These are phyloP conservation scores for Chiridota heheva DNA, from an alignment of 35 echinoderm and acorn worm genomes.

Conservation along the genomic window DNA sequence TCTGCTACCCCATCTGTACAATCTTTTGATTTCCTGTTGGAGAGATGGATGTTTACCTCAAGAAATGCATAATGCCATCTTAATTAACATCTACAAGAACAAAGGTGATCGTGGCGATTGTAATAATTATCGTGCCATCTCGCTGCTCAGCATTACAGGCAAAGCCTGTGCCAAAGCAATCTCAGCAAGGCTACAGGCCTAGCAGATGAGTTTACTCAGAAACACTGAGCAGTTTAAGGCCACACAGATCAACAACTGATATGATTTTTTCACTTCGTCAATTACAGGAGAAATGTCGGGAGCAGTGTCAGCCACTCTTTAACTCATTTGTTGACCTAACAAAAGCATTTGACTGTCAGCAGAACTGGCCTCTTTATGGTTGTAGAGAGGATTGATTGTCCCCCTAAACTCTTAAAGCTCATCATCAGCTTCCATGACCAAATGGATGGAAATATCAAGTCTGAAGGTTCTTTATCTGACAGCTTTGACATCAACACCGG, in stretches of 20 bases:
- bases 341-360: conserved; percentile 59
- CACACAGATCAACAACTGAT: conserved; percentile 30
- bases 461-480: neutral
- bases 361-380: conserved; percentile 33
- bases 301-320: conserved; percentile 33
- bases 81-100: conserved; percentile 33
- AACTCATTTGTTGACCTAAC: conserved; percentile 55
- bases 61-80: conserved; percentile 22
- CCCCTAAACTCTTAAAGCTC: conserved; percentile 4
- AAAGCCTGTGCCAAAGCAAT: conserved; percentile 12
- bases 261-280: conserved; percentile 64
- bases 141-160: conserved; percentile 19
- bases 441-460: neutral
- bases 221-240: conserved; percentile 51
- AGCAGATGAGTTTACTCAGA: neutral
- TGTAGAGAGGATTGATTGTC: conserved; percentile 19
- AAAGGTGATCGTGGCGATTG: conserved; percentile 11
- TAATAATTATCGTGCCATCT: conserved; percentile 35
- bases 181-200: neutral
- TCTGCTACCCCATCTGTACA: too few relatives aligned
- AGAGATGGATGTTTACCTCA: conserved; percentile 8
- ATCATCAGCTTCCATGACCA: conserved; percentile 10
- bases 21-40: too few relatives aligned
- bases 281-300: conserved; percentile 43
- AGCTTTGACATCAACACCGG: too few relatives aligned